These are phyloP conservation scores for Koerneria pararmatus DNA, from an alignment of 2,888 invertebrate species.

Conservation along the genomic window DNA sequence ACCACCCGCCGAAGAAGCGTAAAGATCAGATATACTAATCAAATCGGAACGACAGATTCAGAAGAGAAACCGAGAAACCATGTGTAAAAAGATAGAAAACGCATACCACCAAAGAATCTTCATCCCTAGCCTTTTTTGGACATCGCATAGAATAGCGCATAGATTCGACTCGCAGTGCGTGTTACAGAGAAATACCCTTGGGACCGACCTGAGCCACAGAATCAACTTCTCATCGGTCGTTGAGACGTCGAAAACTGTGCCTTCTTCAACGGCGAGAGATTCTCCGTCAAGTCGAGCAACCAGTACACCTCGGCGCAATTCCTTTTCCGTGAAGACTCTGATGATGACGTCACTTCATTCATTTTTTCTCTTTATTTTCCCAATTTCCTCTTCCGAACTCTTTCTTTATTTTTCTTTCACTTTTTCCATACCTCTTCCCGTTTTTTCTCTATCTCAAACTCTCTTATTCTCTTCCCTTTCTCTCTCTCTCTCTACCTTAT, in stretches of 20 bases:
- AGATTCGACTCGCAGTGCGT: neutral
- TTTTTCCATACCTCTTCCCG: no score
- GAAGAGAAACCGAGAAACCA: neutral
- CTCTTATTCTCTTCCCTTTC: no score
- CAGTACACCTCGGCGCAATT: conserved; percentile 5
- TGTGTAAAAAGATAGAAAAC: neutral
- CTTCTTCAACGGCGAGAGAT: conserved; percentile 12
- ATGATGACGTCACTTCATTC: no score
- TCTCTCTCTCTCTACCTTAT: no score
- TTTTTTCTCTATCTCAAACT: no score
- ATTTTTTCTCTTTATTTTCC: no score
- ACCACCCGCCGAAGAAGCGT: no score
- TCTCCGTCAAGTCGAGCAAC: conserved; percentile 14
- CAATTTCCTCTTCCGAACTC: no score
- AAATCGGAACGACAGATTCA: neutral
- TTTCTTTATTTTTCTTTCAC: no score
- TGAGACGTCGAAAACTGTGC: conserved; percentile 34
- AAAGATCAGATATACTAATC: no score
- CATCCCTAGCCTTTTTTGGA: neutral
- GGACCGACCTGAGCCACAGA: conserved; percentile 29
- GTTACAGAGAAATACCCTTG: conserved; percentile 8
- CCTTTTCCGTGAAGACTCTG: conserved; percentile 20
- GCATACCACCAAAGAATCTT: no score
- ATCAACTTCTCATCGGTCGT: conserved; percentile 41
- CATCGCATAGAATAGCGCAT: no score